Base-by-base conservation (phyloP, 2,888 invertebrate genomes). In the Dasypogon diadema region DNA sequence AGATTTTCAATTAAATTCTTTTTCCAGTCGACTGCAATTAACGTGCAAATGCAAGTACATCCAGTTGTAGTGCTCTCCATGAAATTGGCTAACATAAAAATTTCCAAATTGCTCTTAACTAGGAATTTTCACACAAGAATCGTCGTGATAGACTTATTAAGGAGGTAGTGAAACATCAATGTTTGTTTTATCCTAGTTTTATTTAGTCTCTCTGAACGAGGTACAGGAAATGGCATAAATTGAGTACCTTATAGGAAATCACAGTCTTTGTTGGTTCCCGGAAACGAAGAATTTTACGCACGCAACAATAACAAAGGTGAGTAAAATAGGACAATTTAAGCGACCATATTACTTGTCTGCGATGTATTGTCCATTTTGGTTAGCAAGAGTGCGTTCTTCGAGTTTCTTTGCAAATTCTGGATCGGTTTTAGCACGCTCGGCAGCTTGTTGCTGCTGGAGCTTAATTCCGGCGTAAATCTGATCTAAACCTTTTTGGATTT, bases 401-500 rank as follows among this genome's bases (percentile, higher is more conserved):
- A 86, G 79, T 70, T 83, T 83, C 75, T 83, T 85, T 65, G 86
- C 86, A 80, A 85, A 86, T 22, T 83, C 85, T 1, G 86, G 86
- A 81, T 86, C 86, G 42, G 79, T 83, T 78, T 84, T 84, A 73
- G 85, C 85, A 30, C 85, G 81, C 65, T 83, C 83, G 72, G 84
- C 91, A 84, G 90, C 86, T 80, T 90, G 89, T 79, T 86, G 85
- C 79, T 85, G 84, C 78, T 86, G 89, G 87, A 84, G 74, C 83
- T 91, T 91, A 80, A 95, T 95, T 81, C 93, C 93, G 76, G 93
- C 94, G 85, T 91, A 95, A 85, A 95, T 95, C 83, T 94, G 90
- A 85, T 95, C 95, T 77, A 95, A 88, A 74, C 94, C 94, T 84
- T 94, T 94, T 86, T 95, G 95, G 82, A 94, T 94, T 88, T 94